Conservation (phyloP, 2,888 invertebrate genomes). For the Lacanobia wlatinum region DNA sequence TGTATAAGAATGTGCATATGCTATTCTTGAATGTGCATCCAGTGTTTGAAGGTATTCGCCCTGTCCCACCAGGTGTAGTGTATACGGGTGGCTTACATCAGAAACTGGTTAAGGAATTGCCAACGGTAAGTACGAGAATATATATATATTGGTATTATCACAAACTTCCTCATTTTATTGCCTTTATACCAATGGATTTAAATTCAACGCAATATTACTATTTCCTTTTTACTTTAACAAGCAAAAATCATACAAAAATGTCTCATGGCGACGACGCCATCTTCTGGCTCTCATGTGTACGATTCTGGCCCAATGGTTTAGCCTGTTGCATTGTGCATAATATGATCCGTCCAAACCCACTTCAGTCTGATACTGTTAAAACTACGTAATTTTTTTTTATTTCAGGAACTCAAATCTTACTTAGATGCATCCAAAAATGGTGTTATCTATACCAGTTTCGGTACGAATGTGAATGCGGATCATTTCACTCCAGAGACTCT, state of each 20-base stretch:
- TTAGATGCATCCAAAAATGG: constrained; percentile 79
- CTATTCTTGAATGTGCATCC: constrained; percentile 80
- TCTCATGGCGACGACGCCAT: too few relatives aligned
- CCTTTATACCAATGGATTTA: neutral
- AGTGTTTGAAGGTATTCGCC: constrained; percentile 74
- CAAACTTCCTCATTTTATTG: neutral
- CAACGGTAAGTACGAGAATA: constrained; percentile 65
- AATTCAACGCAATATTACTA: neutral
- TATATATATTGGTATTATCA: too few relatives aligned
- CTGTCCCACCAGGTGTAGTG: constrained; percentile 80
- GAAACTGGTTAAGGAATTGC: constrained; percentile 75
- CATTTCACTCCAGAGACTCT: constrained; percentile 61
- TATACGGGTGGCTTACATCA: constrained; percentile 83
- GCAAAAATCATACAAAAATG: too few relatives aligned
- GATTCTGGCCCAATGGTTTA: too few relatives aligned
- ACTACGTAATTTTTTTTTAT: constrained; percentile 10
- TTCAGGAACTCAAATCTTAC: constrained; percentile 77
- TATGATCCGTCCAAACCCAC: too few relatives aligned
- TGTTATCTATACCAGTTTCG: constrained; percentile 77
- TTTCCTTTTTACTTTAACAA: too few relatives aligned
- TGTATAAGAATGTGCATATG: constrained; percentile 74
- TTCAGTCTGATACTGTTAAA: too few relatives aligned
- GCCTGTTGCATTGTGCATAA: too few relatives aligned
- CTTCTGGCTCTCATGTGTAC: too few relatives aligned
- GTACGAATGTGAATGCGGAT: constrained; percentile 71